Percentiles rank a stretch among this genome's conserved stretches.
These are phyloP conservation scores for Cylindroiulus punctatus DNA, from an alignment of 2,888 invertebrate genomes.

Conservation along the genomic window DNA sequence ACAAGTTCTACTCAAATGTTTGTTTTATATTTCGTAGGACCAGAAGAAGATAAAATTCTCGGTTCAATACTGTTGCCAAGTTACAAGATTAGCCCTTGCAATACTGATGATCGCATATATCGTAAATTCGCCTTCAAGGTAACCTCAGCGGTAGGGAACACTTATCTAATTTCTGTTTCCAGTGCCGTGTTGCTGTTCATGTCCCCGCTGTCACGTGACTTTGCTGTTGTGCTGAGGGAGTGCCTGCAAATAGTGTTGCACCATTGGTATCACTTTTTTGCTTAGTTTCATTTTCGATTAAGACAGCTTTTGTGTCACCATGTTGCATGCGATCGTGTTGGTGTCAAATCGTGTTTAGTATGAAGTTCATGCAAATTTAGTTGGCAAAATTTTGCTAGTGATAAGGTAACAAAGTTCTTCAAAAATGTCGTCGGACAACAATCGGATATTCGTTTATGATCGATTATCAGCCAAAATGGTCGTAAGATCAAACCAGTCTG, in stretches of 20 bases:
- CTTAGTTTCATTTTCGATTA: background rate
- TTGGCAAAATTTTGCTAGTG: background rate
- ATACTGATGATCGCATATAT: conserved; percentile 81
- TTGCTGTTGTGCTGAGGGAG: conserved; percentile 40
- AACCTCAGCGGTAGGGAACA: conserved; percentile 48
- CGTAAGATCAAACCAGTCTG: background rate
- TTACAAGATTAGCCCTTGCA: conserved; percentile 86
- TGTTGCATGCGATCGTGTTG: background rate
- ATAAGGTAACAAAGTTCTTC: background rate
- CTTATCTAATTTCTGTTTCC: conserved; percentile 47
- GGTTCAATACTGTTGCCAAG: conserved; percentile 92
- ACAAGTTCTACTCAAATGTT: background rate
- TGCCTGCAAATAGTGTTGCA: conserved; percentile 22
- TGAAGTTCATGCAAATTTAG: background rate
- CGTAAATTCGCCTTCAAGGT: conserved; percentile 88
- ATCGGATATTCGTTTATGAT: background rate
- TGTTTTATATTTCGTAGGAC: conserved; percentile 69
- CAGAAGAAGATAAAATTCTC: conserved; percentile 86
- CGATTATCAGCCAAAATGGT: conserved; percentile 19
- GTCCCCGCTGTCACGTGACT: conserved; percentile 31
- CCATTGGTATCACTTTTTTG: conserved; percentile 13
- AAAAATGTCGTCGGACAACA: background rate
- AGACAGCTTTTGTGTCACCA: background rate
- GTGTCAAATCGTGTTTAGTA: background rate
- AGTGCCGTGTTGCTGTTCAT: conserved; percentile 48